Percentiles rank a stretch among this genome's conserved stretches.
phyloP scores from a whole-genome alignment of 2,113 vertebrate species.

The Odocoileus virginianus region DNA sequence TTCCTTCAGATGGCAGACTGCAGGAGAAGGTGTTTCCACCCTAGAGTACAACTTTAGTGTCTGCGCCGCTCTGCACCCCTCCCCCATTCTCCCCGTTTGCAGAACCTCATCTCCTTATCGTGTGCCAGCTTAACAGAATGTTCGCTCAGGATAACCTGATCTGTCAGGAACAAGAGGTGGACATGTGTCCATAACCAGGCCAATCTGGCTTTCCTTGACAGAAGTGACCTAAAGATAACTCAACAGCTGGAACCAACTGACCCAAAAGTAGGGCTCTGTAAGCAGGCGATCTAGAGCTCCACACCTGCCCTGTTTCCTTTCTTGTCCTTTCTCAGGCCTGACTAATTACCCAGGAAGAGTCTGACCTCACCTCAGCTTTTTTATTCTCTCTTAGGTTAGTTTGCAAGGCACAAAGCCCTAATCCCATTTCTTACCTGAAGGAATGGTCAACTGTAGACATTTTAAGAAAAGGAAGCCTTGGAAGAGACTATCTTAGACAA shows the following conservation, averaged over 20 bases:
- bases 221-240: not conserved
- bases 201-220: not conserved
- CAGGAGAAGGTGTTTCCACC: not conserved
- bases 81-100: not conserved
- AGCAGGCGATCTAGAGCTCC: not conserved
- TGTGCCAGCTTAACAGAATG: not conserved
- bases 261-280: not conserved
- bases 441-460: not conserved
- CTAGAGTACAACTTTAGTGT: not conserved
- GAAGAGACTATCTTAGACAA: not conserved
- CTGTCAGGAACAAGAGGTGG: not conserved
- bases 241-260: not conserved
- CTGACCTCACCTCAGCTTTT: not conserved
- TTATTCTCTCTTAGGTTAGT: not conserved
- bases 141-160: not conserved
- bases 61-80: rapidly evolving
- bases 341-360: not conserved
- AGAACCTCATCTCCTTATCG: not conserved
- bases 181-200: no score
- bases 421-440: not conserved
- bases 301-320: not conserved
- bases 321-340: not conserved
- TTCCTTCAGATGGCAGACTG: rapidly evolving
- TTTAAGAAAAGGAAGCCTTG: not conserved
- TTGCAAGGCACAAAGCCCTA: not conserved